Conservation (phyloP, 2,888 invertebrate species). For the Yponomeuta sedellus region DNA sequence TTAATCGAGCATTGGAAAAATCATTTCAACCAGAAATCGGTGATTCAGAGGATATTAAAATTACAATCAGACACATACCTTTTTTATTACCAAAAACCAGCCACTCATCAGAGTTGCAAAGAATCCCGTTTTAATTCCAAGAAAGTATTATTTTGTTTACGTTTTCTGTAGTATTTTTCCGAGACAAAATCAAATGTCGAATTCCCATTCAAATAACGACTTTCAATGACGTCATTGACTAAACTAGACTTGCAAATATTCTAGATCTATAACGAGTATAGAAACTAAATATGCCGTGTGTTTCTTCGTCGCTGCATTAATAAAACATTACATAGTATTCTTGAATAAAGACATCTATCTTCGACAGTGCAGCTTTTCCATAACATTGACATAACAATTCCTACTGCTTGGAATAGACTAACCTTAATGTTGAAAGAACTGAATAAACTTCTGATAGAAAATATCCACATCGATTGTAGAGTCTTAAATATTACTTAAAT, state of each 20-base stretch:
- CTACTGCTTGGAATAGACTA: too few species aligned
- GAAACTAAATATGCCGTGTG: background rate
- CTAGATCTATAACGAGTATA: background rate
- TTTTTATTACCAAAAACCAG: background rate
- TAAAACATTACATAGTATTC: background rate
- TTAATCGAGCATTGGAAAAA: conserved; percentile 5
- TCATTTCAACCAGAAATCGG: background rate
- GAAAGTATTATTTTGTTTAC: background rate
- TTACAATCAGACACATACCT: background rate
- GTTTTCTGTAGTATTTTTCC: background rate
- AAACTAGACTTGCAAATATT: background rate
- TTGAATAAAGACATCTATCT: background rate
- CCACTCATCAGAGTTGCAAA: background rate
- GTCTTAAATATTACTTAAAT: too few species aligned
- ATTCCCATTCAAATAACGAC: background rate
- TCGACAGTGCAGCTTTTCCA: background rate
- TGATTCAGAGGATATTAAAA: background rate
- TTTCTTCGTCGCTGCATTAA: background rate
- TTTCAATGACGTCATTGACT: background rate
- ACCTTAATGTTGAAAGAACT: too few species aligned
- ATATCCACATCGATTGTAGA: too few species aligned
- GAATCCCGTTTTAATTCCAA: background rate
- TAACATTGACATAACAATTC: background rate
- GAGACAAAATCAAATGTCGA: background rate
- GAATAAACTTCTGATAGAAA: too few species aligned